Conservation (phyloP, 2,888 invertebrate genomes). For the Aspidiotus rigidus region DNA sequence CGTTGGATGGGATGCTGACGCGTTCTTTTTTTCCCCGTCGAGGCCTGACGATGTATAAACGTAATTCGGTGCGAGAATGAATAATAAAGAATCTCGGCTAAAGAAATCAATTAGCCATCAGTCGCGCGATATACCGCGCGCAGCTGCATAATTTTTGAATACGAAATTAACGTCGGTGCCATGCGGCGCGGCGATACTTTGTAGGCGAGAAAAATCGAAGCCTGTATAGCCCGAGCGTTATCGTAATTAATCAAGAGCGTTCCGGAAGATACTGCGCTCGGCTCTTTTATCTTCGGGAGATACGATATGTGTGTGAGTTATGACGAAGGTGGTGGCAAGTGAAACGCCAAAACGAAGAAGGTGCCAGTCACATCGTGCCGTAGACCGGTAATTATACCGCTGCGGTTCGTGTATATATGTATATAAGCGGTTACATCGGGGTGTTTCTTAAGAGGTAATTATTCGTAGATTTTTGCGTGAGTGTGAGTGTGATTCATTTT, state of each 20-base stretch:
- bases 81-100: not conserved
- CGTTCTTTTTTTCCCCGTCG: too few relatives aligned
- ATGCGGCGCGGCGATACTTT: not conserved
- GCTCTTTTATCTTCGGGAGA: not conserved
- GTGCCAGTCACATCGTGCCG: too few relatives aligned
- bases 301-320: not conserved
- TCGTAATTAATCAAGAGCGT: not conserved
- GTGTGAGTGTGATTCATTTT: too few relatives aligned
- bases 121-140: not conserved
- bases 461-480: too few relatives aligned
- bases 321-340: not conserved
- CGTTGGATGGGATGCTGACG: not conserved
- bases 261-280: not conserved
- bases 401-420: too few relatives aligned
- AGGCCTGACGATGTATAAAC: not conserved
- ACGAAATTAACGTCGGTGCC: not conserved
- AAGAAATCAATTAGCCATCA: constrained; percentile 1
- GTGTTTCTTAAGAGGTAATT: too few relatives aligned
- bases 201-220: not conserved
- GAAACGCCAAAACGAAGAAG: too few relatives aligned
- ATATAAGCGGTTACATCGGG: too few relatives aligned
- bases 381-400: too few relatives aligned
- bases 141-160: constrained; percentile 3
- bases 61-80: constrained; percentile 1
- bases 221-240: too few relatives aligned